Evolutionary conservation across 2,888 invertebrate species (phyloP).

Genomic region (Atethmia centrago): DNA sequence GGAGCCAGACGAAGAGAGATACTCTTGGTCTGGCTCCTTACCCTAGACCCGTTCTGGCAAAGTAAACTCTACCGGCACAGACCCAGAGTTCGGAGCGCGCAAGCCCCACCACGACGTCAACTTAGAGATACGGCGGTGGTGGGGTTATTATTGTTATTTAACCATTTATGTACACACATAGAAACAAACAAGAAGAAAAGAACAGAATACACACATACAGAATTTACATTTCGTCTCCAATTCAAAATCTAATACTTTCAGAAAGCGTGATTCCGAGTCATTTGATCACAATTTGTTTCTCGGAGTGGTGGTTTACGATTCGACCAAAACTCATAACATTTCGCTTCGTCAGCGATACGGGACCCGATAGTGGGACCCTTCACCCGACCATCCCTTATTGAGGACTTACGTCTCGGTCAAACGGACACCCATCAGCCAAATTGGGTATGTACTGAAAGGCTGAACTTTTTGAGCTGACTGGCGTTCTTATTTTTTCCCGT

Average conservation of each 20-base stretch:
- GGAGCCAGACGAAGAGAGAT: too few species aligned
- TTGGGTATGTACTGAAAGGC: slow-evolving; percentile 52
- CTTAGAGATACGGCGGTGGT: too few species aligned
- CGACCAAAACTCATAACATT: slow-evolving; percentile 48
- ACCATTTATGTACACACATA: too few species aligned
- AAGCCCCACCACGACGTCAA: too few species aligned
- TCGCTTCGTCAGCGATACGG: slow-evolving; percentile 50
- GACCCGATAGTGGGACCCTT: slow-evolving; percentile 48
- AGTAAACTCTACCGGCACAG: too few species aligned
- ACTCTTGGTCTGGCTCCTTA: too few species aligned
- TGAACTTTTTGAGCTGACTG: slow-evolving; percentile 22
- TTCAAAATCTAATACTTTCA: slow-evolving; percentile 14
- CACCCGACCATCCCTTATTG: slow-evolving; percentile 45
- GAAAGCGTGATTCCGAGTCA: slow-evolving; percentile 16
- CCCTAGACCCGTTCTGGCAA: too few species aligned
- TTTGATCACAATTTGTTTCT: slow-evolving; percentile 50
- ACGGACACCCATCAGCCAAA: slow-evolving; percentile 57
- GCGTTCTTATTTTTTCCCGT: slow-evolving; percentile 12
- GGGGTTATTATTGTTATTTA: too few species aligned
- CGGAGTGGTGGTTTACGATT: slow-evolving; percentile 42
- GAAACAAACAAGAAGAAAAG: too few species aligned
- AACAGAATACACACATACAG: too few species aligned
- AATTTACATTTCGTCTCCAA: too few species aligned
- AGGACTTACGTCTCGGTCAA: slow-evolving; percentile 54
- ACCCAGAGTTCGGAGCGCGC: too few species aligned